These are phyloP conservation scores for Cerceris ruficornis DNA, from an alignment of 2,888 invertebrate species.

Conservation along the genomic window DNA sequence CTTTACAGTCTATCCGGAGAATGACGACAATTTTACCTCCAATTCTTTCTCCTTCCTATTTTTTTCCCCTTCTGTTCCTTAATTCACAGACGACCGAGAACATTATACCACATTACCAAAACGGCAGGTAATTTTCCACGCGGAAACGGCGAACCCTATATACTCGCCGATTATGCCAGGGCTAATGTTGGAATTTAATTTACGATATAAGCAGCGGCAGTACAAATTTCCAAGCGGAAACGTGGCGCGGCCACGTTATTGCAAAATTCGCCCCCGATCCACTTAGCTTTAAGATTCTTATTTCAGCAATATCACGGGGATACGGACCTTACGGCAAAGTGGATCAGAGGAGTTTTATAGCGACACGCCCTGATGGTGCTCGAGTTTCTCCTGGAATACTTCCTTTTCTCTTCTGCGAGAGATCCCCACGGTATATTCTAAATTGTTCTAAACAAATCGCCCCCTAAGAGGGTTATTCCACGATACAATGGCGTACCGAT, in stretches of 20 bases:
- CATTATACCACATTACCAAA: too few species aligned
- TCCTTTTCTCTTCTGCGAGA: neutral
- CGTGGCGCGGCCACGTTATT: conserved; percentile 37
- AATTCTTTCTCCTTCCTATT: neutral
- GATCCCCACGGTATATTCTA: neutral
- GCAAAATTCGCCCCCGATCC: conserved; percentile 41
- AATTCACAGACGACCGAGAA: too few species aligned
- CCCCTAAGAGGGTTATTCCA: neutral
- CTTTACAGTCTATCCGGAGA: too few species aligned
- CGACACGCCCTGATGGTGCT: conserved; percentile 13
- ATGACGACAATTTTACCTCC: neutral
- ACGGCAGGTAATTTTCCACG: too few species aligned
- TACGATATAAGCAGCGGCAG: conserved; percentile 7
- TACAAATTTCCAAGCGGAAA: conserved; percentile 18
- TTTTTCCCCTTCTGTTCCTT: neutral
- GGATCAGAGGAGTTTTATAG: conserved; percentile 48
- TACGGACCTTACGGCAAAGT: conserved; percentile 30
- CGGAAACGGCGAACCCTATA: neutral
- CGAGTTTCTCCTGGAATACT: conserved; percentile 10
- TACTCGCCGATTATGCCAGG: conserved; percentile 9
- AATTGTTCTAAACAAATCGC: conserved; percentile 11
- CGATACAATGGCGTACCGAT: conserved; percentile 12
- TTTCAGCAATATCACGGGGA: conserved; percentile 32
- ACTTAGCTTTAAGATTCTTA: conserved; percentile 45
- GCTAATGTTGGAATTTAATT: conserved; percentile 24